A percentile compares a stretch with the other conserved stretches of the same genome.
Evolutionary conservation across 2,888 invertebrate species (phyloP).

Genomic region (Gastracanthus pulcherrimus): DNA sequence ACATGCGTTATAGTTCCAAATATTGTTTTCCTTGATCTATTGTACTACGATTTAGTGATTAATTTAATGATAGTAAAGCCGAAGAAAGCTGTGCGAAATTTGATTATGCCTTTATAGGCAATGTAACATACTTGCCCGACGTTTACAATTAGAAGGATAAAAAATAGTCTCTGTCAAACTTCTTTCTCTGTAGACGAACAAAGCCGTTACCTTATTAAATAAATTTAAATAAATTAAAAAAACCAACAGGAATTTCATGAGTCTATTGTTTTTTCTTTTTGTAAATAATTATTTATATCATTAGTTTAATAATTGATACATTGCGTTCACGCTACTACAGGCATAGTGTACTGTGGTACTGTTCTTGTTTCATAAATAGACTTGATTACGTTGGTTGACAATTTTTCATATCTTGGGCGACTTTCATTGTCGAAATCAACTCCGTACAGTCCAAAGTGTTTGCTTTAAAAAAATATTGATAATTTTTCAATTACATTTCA

Average conservation of each 20-base stretch:
- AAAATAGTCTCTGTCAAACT: constrained; percentile 65
- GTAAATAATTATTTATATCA: too few species aligned
- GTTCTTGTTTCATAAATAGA: constrained; percentile 77
- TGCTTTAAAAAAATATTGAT: constrained; percentile 49
- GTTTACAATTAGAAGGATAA: constrained; percentile 62
- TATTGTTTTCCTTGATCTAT: not conserved
- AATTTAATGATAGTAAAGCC: not conserved
- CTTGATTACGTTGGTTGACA: constrained; percentile 81
- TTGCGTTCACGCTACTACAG: not conserved
- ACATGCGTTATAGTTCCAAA: constrained; percentile 4
- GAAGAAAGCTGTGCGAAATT: constrained; percentile 11
- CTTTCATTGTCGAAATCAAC: constrained; percentile 82
- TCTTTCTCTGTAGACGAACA: constrained; percentile 64
- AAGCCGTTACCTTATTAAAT: constrained; percentile 58
- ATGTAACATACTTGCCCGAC: constrained; percentile 67
- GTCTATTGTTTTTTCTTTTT: not conserved
- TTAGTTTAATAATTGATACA: not conserved
- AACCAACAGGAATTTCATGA: too few species aligned
- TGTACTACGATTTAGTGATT: not conserved
- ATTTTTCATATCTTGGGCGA: constrained; percentile 82
- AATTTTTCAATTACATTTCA: not conserved
- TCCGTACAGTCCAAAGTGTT: constrained; percentile 83
- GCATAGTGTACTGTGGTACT: not conserved
- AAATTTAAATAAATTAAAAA: constrained; percentile 64
- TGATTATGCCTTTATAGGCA: constrained; percentile 47